These are phyloP conservation scores for Porphyrio hochstetteri DNA, from an alignment of 2,113 vertebrate genomes.

Conservation along the genomic window DNA sequence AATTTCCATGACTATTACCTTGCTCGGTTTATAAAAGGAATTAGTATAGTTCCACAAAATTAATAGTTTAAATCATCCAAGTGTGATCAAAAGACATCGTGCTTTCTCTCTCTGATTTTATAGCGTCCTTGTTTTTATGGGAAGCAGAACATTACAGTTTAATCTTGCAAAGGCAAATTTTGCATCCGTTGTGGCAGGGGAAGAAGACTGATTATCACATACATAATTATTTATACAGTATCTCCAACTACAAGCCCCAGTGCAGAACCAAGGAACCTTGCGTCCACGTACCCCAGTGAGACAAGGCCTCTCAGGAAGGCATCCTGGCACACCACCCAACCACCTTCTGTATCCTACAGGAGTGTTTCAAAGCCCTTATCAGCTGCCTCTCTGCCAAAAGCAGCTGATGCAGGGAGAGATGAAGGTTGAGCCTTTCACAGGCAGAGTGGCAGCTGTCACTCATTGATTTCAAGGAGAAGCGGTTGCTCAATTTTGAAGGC, in stretches of 20 bases:
- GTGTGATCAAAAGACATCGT: background rate
- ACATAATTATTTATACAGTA: background rate
- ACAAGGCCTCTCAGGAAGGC: background rate
- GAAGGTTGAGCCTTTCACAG: background rate
- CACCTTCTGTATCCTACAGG: background rate
- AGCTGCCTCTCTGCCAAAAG: background rate
- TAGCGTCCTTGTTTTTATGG: background rate
- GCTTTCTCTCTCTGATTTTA: background rate
- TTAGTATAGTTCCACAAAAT: background rate
- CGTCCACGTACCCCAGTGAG: accelerated
- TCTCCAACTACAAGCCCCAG: background rate
- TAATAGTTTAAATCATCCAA: background rate
- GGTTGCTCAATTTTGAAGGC: background rate
- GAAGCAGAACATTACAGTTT: background rate
- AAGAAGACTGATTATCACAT: background rate
- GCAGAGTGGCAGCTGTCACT: background rate
- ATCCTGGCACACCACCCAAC: background rate
- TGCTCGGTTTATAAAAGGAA: background rate
- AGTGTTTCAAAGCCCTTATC: background rate
- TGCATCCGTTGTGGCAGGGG: background rate
- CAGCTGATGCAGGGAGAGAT: background rate
- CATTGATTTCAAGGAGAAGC: background rate
- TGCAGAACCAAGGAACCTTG: background rate
- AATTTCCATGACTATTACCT: slow-evolving; percentile 7
- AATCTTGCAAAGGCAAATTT: background rate